Base-by-base conservation (phyloP, 2,113 vertebrate genomes). In the Sigmodon hispidus region DNA sequence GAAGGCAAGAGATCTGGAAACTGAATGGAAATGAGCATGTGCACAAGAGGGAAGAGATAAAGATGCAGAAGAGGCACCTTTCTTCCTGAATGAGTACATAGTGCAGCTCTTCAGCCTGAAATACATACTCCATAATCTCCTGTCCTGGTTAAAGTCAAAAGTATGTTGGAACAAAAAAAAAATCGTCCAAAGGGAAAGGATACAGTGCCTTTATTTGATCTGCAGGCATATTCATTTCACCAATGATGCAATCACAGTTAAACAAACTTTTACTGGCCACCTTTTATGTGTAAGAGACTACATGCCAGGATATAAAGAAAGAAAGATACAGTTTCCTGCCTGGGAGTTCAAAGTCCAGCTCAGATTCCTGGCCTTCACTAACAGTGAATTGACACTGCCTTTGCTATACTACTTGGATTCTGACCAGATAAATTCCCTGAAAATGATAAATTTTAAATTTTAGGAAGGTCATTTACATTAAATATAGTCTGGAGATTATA, bases 301-400 rank as follows among this genome's bases (percentile, higher is more conserved):
- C 52, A 36, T 3, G 4, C n/a, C 73, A 92, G 16, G 67, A 91
- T 72, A 89, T 43, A 94, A 84, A 79, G n/a, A 92, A 36, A 93
- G n/a, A 16, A 91, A 70, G 81, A 89, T 50, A 75, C 5, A 12
- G 87, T 88, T 88, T 83, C 65, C 50, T 63, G 36, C 31, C n/a
- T 21, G 57, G 52, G 63, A 92, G 43, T 57, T 90, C 95, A 96
- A 7, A 86, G 87, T 94, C 87, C 96, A 76, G 29, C 26, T 84
- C 24, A 57, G 36, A 80, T 21, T 31, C 4, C 3, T 9, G 36
- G 21, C n/a, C 4, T 81, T 63, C 52, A 65, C 70, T 29, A 65
- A 5, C n/a, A 45, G 36, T 15, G 40, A 29, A 89, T 81, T 22
- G 87, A 79, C 31, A 52, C 4, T 19, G 55, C 15, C 40, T 87